Conservation (phyloP, 2,888 invertebrate genomes). For the Lycocerus yunnanus region DNA sequence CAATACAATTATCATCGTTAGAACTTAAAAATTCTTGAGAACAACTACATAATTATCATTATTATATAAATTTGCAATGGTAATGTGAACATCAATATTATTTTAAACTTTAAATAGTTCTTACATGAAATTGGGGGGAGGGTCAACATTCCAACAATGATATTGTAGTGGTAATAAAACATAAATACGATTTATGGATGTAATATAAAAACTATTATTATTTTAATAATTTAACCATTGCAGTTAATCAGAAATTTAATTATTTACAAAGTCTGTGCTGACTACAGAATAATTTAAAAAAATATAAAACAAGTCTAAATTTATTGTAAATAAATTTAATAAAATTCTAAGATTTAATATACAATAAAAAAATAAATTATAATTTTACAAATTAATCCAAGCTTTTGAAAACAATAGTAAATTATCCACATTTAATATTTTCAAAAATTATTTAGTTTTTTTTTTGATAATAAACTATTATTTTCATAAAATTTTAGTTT, state of each 20-base stretch:
- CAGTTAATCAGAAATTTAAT: slow-evolving; percentile 19
- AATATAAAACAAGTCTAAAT: not conserved
- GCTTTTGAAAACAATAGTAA: not conserved
- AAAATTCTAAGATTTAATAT: not conserved
- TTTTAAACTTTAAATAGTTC: slow-evolving; percentile 9
- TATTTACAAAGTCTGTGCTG: slow-evolving; percentile 20
- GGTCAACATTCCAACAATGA: slow-evolving; percentile 25
- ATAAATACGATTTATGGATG: slow-evolving; percentile 9
- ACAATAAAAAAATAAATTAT: slow-evolving; percentile 13
- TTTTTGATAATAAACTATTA: not conserved
- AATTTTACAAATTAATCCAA: slow-evolving; percentile 3
- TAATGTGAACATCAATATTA: slow-evolving; percentile 21
- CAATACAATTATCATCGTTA: slow-evolving; percentile 21
- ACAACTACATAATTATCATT: slow-evolving; percentile 3
- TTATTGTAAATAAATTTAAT: slow-evolving; percentile 2
- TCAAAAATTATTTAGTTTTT: not conserved
- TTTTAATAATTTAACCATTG: slow-evolving; percentile 14
- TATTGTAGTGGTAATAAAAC: slow-evolving; percentile 22
- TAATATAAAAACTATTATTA: slow-evolving; percentile 20
- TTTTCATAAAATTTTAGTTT: not conserved
- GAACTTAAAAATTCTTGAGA: slow-evolving; percentile 17
- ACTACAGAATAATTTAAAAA: slow-evolving; percentile 3
- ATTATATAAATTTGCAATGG: slow-evolving; percentile 21
- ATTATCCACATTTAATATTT: not conserved
- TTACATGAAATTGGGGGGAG: slow-evolving; percentile 14